These are phyloP conservation scores for Polydrusus pterygomalis DNA, from an alignment of 2,888 invertebrate species.

Conservation along the genomic window DNA sequence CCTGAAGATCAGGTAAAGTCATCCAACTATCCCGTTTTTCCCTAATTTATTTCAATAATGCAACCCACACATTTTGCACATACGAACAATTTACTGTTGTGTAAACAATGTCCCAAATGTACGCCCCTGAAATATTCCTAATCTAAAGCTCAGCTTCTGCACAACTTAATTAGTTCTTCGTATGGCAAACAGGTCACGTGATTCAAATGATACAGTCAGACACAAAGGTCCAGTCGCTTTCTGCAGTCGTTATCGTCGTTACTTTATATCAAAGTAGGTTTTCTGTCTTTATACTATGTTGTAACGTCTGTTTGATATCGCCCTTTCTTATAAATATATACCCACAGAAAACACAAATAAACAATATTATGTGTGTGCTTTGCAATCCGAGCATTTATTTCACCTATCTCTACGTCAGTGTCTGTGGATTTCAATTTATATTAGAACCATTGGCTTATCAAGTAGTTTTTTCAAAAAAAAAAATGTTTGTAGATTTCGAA, in stretches of 20 bases:
- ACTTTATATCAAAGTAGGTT: slow-evolving; percentile 34
- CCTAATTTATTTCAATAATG: too few species aligned
- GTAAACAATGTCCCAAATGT: too few species aligned
- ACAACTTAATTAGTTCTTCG: slow-evolving; percentile 34
- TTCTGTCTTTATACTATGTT: background rate
- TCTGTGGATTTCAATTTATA: too few species aligned
- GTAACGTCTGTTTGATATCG: background rate
- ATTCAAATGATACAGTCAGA: slow-evolving; percentile 35
- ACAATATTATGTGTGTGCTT: background rate
- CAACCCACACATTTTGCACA: slow-evolving; percentile 1
- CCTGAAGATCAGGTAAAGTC: too few species aligned
- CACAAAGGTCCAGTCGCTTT: slow-evolving; percentile 41
- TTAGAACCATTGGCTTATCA: too few species aligned
- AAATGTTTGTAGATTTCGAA: too few species aligned
- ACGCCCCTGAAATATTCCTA: too few species aligned
- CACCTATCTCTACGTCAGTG: background rate
- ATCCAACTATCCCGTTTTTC: too few species aligned
- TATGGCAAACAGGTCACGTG: slow-evolving; percentile 47
- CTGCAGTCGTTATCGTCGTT: slow-evolving; percentile 25
- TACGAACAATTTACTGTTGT: too few species aligned
- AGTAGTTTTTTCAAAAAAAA: too few species aligned
- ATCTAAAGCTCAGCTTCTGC: background rate
- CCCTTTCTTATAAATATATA: background rate
- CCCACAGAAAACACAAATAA: background rate
- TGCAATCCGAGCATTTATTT: background rate